phyloP scores from a whole-genome alignment of 1,140 invertebrate genomes.

The Papilio aristodemus region DNA sequence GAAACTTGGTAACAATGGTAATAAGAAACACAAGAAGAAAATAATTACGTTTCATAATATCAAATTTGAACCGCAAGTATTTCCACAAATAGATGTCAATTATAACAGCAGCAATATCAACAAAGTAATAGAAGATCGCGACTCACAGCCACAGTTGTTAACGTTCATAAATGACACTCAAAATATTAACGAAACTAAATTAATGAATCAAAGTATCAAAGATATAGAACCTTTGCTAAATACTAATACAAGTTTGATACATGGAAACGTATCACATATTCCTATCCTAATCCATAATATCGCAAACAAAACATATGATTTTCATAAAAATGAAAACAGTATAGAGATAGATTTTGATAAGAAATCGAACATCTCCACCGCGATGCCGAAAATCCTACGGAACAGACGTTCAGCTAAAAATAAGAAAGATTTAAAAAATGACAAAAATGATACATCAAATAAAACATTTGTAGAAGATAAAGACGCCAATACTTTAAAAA shows the following conservation, averaged over 20 bases:
- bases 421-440: background rate
- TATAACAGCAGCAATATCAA: conserved; percentile 26
- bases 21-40: conserved; percentile 63
- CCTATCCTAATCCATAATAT: conserved; percentile 35
- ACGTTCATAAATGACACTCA: conserved; percentile 24
- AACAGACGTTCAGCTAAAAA: conserved; percentile 42
- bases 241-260: background rate
- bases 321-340: conserved; percentile 57
- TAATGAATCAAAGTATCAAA: conserved; percentile 47
- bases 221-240: conserved; percentile 43
- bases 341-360: conserved; percentile 57
- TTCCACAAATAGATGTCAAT: conserved; percentile 27
- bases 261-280: background rate
- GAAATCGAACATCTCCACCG: conserved; percentile 39
- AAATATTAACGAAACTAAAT: conserved; percentile 43
- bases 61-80: conserved; percentile 40
- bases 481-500: conserved; percentile 15
- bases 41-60: conserved; percentile 52
- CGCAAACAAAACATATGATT: conserved; percentile 51
- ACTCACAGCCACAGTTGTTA: conserved; percentile 6
- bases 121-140: conserved; percentile 27
- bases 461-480: conserved; percentile 3
- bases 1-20: conserved; percentile 44
- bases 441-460: background rate
- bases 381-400: conserved; percentile 35